Evolutionary conservation across 2,797 vertebrate genomes (phyloP), one percentile per base, ranked within the genome.

Genomic region (Epinephelus awoara): DNA sequence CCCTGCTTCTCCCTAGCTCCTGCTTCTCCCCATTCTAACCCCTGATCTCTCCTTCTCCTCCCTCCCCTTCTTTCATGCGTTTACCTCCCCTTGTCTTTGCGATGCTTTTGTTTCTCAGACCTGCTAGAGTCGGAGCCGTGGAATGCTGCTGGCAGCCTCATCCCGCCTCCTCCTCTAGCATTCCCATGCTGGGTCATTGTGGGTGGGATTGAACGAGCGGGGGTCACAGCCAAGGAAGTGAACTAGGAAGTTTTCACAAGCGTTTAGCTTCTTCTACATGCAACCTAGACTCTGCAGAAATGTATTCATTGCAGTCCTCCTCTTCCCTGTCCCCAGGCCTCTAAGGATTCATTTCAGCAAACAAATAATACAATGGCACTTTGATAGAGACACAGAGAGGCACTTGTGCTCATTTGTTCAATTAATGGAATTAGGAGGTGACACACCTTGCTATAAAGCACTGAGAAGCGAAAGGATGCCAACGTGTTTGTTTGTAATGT

Each of bases 211-310:
- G 83, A 90, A 74, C 44, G 51, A 85, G 75, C 13, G 4, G 65
- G 83, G 94, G 92, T 95, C 94, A 95, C 76, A 89, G 77, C 85
- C 88, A 81, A 94, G 94, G 93, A 95, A 95, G 92, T 93, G 90
- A 95, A 95, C 89, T 89, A 93, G 94, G 93, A 96, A 94, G 95
- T 94, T 93, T 95, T 94, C 84, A 83, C 85, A 90, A 90, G 89
- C 89, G 81, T 93, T 91, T 82, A 87, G 72, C 79, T 82, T 75
- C 63, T 77, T 92, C 79, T 75, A 42, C 79, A 79, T 85, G 81
- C 61, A 62, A 82, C 73, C 40, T 19, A 55, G 42, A 68, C 74
- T 79, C 76, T 85, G 75, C 52, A 57, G 64, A 62, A 52, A 51
- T 55, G n/a, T n/a, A 70, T 78, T 89, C 52, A 88, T 46, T 47